Percentiles rank a stretch among this genome's conserved stretches.
phyloP scores from a whole-genome alignment of 2,888 invertebrate species.

The Plutella xylostella region DNA sequence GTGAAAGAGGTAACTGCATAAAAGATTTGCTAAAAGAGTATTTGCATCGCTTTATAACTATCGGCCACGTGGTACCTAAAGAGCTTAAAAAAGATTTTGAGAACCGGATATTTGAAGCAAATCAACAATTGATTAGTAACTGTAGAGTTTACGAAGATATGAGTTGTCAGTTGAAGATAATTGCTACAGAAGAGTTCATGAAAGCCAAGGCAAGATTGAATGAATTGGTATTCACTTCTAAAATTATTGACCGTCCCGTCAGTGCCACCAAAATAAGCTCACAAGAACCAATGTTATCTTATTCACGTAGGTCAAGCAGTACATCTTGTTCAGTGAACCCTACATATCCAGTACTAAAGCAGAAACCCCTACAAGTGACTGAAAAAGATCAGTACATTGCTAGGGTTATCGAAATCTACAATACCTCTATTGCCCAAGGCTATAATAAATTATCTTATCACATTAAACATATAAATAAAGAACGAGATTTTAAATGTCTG shows the following conservation, averaged over 20 bases:
- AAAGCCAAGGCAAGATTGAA: conserved; percentile 35
- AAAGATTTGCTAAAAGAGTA: conserved; percentile 34
- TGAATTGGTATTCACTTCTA: conserved; percentile 33
- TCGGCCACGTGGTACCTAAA: conserved; percentile 38
- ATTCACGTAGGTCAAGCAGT: conserved; percentile 22
- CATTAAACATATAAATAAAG: no score
- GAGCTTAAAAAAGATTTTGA: conserved; percentile 47
- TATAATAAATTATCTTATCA: no score
- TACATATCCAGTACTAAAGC: conserved; percentile 16
- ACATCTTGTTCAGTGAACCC: conserved; percentile 8
- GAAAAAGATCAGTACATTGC: conserved; percentile 30
- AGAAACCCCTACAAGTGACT: conserved; percentile 23
- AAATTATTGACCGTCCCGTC: conserved; percentile 18
- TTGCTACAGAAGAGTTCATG: conserved; percentile 32
- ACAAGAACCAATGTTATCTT: conserved; percentile 17
- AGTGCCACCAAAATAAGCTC: conserved; percentile 24
- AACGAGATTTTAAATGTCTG: no score
- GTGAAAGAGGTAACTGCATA: conserved; percentile 38
- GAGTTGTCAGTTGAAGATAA: conserved; percentile 33
- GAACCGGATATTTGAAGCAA: conserved; percentile 41
- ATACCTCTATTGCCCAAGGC: conserved; percentile 26
- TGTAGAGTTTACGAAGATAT: conserved; percentile 39
- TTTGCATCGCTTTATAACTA: conserved; percentile 35
- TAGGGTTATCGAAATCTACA: conserved; percentile 35
- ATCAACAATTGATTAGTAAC: conserved; percentile 52